Evolutionary conservation across 2,888 invertebrate genomes (phyloP), one percentile per base, ranked within the genome.

Genomic region (Onthophagus sagittarius): DNA sequence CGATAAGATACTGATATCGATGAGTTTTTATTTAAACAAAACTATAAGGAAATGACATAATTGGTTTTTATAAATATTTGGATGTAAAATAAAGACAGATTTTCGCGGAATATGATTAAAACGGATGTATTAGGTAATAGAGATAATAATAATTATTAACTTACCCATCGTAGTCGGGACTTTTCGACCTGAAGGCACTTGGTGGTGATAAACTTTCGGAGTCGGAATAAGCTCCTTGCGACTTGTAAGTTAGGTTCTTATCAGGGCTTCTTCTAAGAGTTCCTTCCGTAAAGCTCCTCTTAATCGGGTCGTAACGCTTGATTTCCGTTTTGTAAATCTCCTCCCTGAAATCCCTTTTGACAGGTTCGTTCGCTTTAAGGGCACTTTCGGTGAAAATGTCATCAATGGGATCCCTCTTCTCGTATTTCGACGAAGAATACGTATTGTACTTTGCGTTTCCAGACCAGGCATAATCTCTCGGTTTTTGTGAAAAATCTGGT

Each of bases 101-200:
- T 53, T 53, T 53, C 39, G 9, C 39, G 39, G 39, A 53, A 53
- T 23, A 53, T 9, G 39, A 9, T 53, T 11, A 53, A 53, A 53
- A 53, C 11, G 39, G 39, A 53, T 53, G 11, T 1, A 11, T 53
- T 53, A 53, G 39, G 11, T 53, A 53, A 53, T 53, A 53, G 11
- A 53, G 39, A 53, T 53, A 53, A 53, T 2, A 53, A 53, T 11
- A 67, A 15, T 15, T 5, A 3, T 63, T 15, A 65, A 87, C 86
- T 87, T 81, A 87, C 87, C 85, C 84, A 81, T 87, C 87, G 79
- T 86, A 86, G 74, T 87, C 87, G 11, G 86, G 86, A 64, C 86
- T 85, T 72, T 84, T 83, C 11, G 83, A 82, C 76, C 84, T 82
- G 76, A 85, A 86, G 31, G 82, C 83, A 39, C 84, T 83, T 2